Base-by-base conservation (phyloP, 2,888 invertebrate species). In the Therioaphis trifolii region DNA sequence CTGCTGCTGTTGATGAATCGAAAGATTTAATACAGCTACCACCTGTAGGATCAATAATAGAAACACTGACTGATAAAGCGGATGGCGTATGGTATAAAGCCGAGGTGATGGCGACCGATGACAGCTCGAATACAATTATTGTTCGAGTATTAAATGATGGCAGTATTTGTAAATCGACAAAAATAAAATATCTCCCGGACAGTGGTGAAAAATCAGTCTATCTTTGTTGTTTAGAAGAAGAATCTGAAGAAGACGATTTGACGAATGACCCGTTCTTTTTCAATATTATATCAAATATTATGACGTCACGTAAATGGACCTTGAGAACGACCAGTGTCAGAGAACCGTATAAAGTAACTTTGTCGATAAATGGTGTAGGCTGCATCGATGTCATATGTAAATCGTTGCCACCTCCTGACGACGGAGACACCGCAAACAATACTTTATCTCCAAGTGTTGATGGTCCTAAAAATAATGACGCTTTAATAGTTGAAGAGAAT, bases 301-400 rank as follows among this genome's bases (percentile, higher is more conserved):
- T 80, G 61, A 68, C 24, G 40, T 24, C 18, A 15, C 46, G 4
- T 9, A 18, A 63, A 12, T 82, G 82, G 82, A 63, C n/a, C 24
- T 63, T 82, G 74, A 72, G 27, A 82, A 63, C 61, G 9, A 24
- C n/a, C 18, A 82, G 49, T 66, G n/a, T 35, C 1, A 5, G 12
- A 27, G 72, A 74, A 74, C 82, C 82, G 0, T 82, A 72, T 18
- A 35, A 9, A 72, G 82, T 82, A 4, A 40, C 46, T n/a, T 74
- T 82, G 24, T 24, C 24, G 3, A 4, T 12, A 24, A 18, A 82
- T 24, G 52, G 40, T 18, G 0, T 49, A 66, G 5, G 63, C 52
- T 82, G 82, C 40, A 24, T 72, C 24, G 52, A 82, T 49, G 21
- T 82, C 15, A 7, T 82, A 9, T 12, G 46, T 46, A 49, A 2